Percentiles rank a stretch among this genome's conserved stretches.
These are phyloP conservation scores for Cossypha caffra DNA, from an alignment of 2,797 vertebrate species.

Conservation along the genomic window DNA sequence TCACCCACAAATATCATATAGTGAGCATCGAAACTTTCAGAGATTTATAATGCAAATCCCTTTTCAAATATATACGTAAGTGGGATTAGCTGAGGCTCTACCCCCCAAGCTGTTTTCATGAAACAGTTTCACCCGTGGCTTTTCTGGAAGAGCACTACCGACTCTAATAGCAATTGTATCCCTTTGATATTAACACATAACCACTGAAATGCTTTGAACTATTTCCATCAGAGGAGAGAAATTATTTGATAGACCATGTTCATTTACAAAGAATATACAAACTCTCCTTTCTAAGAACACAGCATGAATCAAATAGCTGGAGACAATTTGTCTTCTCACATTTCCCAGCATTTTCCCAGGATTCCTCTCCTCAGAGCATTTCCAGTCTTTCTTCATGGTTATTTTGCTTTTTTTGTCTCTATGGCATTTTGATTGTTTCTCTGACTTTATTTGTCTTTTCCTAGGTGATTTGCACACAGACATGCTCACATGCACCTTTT, in stretches of 20 bases:
- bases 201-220: neutral
- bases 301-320: neutral
- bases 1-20: neutral
- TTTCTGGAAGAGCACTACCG: neutral
- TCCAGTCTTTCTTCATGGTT: neutral
- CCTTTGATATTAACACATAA: neutral
- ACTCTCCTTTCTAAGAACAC: neutral
- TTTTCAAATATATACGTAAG: neutral
- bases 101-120: neutral
- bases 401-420: neutral
- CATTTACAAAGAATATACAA: slow-evolving; percentile 22
- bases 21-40: neutral
- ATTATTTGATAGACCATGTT: neutral
- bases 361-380: neutral
- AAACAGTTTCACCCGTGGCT: neutral
- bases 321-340: neutral
- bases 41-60: neutral
- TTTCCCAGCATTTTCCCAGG: slow-evolving; percentile 1
- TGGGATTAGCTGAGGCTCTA: neutral
- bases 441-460: neutral
- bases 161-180: neutral
- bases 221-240: neutral
- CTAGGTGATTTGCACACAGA: neutral
- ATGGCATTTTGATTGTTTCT: neutral
- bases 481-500: neutral